A percentile compares a stretch with the other conserved stretches of the same genome.
Evolutionary conservation across 2,113 vertebrate species (phyloP).

Genomic region (Toxotes chatareus): DNA sequence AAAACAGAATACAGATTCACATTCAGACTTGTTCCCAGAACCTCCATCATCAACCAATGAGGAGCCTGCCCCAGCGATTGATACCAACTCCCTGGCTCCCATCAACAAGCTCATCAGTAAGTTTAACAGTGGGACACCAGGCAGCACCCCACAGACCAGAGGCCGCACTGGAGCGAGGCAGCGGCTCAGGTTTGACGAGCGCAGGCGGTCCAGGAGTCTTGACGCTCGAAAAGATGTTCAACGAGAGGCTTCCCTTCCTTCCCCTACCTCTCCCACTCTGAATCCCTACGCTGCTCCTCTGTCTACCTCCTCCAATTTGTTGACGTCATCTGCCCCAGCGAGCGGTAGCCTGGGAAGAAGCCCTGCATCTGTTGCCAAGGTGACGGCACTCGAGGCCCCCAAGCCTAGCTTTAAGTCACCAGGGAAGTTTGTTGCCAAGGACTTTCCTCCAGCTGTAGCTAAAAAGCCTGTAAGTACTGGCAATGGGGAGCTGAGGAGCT

Average conservation of each 20-base stretch:
- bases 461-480: constrained; percentile 86
- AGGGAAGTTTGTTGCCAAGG: constrained; percentile 72
- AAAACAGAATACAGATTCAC: background rate
- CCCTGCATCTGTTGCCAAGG: constrained; percentile 68
- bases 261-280: constrained; percentile 55
- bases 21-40: constrained; percentile 42
- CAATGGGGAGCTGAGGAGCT: background rate
- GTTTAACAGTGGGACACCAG: constrained; percentile 82
- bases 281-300: constrained; percentile 71
- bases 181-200: constrained; percentile 80
- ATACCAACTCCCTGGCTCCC: constrained; percentile 90
- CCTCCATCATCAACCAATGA: constrained; percentile 1
- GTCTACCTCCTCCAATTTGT: constrained; percentile 42
- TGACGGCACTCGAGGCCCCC: constrained; percentile 54
- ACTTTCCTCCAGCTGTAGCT: constrained; percentile 67
- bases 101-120: constrained; percentile 93
- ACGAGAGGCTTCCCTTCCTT: constrained; percentile 26
- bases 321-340: constrained; percentile 44
- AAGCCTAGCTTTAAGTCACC: constrained; percentile 65
- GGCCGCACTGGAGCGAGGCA: constrained; percentile 80
- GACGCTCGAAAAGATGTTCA: constrained; percentile 76
- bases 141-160: constrained; percentile 67
- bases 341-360: constrained; percentile 64
- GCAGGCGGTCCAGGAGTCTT: constrained; percentile 88
- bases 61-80: constrained; percentile 74